Conservation (phyloP, 2,888 invertebrate species). For the Troides helena region DNA sequence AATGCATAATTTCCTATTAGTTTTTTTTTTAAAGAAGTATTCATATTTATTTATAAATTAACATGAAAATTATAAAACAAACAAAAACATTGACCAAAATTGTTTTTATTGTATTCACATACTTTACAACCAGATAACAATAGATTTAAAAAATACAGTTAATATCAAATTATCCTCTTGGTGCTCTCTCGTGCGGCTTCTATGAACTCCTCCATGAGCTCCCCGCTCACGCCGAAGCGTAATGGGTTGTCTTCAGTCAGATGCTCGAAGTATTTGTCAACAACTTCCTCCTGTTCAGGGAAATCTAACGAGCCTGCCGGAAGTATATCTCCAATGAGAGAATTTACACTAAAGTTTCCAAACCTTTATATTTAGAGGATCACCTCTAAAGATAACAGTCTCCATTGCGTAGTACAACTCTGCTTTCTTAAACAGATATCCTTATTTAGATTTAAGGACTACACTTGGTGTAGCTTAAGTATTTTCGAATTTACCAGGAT, state of each 20-base stretch:
- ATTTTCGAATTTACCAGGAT: too few species aligned
- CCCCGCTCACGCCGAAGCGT: constrained; percentile 63
- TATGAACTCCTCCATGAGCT: constrained; percentile 68
- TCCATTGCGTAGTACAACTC: too few species aligned
- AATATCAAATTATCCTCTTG: constrained; percentile 47
- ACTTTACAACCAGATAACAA: constrained; percentile 28
- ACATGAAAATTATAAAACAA: too few species aligned
- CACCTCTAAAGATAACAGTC: too few species aligned
- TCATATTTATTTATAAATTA: too few species aligned
- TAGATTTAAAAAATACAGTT: constrained; percentile 31
- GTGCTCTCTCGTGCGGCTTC: constrained; percentile 59
- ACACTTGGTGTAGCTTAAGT: too few species aligned
- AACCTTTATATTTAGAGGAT: neutral
- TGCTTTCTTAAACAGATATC: too few species aligned
- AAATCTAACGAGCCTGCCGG: constrained; percentile 62
- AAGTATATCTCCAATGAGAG: neutral
- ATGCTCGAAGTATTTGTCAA: constrained; percentile 61
- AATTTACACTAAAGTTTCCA: neutral
- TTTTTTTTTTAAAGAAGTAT: too few species aligned
- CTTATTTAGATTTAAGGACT: too few species aligned
- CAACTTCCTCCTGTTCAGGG: constrained; percentile 65
- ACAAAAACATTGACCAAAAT: constrained; percentile 7
- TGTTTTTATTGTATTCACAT: constrained; percentile 38
- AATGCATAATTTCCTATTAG: too few species aligned
- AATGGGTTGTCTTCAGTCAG: constrained; percentile 68